Conservation (phyloP, 2,888 invertebrate species). For the Argyresthia goedartella region DNA sequence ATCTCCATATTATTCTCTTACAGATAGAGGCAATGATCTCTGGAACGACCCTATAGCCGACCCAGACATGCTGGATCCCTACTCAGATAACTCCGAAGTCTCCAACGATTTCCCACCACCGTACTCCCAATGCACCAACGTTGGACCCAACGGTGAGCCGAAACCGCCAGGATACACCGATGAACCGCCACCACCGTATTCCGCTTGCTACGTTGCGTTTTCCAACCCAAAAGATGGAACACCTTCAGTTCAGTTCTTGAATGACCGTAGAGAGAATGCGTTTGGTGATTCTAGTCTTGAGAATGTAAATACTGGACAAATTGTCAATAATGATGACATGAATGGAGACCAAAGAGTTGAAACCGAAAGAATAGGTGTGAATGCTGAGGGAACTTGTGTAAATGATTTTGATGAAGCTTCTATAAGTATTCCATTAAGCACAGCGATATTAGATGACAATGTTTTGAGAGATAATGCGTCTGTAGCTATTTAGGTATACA, state of each 20-base stretch:
- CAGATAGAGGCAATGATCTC: too few relatives aligned
- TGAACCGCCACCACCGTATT: constrained; percentile 50
- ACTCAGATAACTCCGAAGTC: constrained; percentile 5
- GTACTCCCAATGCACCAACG: constrained; percentile 32
- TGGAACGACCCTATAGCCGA: not conserved
- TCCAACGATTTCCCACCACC: constrained; percentile 37
- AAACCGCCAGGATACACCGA: constrained; percentile 16
- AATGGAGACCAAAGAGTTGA: not conserved
- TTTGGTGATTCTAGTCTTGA: not conserved
- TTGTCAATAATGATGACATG: not conserved
- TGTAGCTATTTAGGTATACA: too few relatives aligned
- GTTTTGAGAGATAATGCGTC: too few relatives aligned
- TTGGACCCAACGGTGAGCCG: not conserved
- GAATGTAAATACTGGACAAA: not conserved
- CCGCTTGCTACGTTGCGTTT: constrained; percentile 16
- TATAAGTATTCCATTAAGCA: too few relatives aligned
- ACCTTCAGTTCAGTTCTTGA: not conserved
- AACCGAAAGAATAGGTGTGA: not conserved
- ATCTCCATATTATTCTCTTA: too few relatives aligned
- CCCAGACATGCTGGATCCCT: constrained; percentile 3
- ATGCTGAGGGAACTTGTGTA: constrained; percentile 8
- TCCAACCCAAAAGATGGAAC: not conserved
- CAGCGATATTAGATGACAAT: too few relatives aligned
- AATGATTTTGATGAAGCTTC: too few relatives aligned
- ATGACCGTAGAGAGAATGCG: not conserved